These are phyloP conservation scores for Danaus melanippus DNA, from an alignment of 1,140 invertebrate genomes.

Conservation along the genomic window DNA sequence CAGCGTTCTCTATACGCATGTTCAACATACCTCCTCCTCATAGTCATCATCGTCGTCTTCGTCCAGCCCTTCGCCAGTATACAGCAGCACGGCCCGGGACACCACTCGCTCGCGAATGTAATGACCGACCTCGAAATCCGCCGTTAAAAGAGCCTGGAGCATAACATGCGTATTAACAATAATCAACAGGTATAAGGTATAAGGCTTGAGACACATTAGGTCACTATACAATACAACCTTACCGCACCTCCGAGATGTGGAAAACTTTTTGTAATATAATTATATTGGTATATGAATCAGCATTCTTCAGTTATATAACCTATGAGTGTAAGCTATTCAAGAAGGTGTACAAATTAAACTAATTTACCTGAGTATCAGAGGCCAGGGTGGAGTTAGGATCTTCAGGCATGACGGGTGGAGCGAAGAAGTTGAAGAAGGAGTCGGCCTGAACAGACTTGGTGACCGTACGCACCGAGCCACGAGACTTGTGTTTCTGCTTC, in stretches of 20 bases:
- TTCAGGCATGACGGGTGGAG: constrained; percentile 79
- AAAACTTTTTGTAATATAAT: neutral
- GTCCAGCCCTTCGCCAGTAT: constrained; percentile 88
- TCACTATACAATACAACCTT: too few relatives aligned
- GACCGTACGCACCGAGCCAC: constrained; percentile 91
- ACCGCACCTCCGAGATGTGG: constrained; percentile 3
- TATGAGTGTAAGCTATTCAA: neutral
- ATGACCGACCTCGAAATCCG: constrained; percentile 98
- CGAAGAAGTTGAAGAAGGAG: constrained; percentile 99
- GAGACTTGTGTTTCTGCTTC: constrained; percentile 98
- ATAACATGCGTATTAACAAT: too few relatives aligned
- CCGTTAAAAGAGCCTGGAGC: constrained; percentile 81
- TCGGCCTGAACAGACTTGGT: constrained; percentile 94
- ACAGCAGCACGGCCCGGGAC: constrained; percentile 94
- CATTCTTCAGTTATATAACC: neutral
- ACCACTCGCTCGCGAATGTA: constrained; percentile 95
- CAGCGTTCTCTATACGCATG: too few relatives aligned
- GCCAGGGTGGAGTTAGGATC: constrained; percentile 61
- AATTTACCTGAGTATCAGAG: constrained; percentile 54
- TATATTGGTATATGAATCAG: too few relatives aligned
- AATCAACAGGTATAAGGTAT: too few relatives aligned
- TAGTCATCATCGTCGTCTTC: constrained; percentile 84
- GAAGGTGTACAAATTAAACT: neutral
- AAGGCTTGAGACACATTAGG: too few relatives aligned
- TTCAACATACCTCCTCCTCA: constrained; percentile 74